Conservation (phyloP, 2,113 vertebrate species). For the Podarcis muralis region DNA sequence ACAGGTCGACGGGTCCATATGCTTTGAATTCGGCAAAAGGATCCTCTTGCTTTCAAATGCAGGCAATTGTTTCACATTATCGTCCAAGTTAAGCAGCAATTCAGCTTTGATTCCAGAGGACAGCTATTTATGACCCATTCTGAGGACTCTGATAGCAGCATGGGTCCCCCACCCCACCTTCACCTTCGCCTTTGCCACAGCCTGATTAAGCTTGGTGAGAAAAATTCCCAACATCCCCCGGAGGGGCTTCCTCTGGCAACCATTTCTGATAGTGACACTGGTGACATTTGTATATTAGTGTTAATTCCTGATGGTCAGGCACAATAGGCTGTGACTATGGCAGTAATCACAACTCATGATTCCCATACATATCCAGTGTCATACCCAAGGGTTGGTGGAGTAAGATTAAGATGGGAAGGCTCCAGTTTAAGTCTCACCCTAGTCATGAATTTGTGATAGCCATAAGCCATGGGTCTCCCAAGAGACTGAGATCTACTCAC, state of each 20-base stretch:
- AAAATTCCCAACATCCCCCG: not conserved
- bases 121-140: not conserved
- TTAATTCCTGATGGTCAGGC: not conserved
- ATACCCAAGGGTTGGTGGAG: not conserved
- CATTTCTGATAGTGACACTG: not conserved
- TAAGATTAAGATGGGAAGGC: no score
- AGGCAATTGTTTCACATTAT: not conserved
- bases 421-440: not conserved
- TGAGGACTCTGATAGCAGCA: not conserved
- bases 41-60: not conserved
- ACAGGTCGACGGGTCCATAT: not conserved
- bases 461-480: no score
- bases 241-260: not conserved
- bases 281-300: not conserved
- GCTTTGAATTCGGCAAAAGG: not conserved
- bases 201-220: not conserved
- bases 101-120: not conserved
- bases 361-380: not conserved
- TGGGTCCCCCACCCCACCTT: not conserved
- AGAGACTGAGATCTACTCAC: no score
- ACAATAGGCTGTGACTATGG: not conserved
- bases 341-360: not conserved
- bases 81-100: not conserved
- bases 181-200: not conserved
- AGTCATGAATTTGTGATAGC: not conserved